phyloP scores from a whole-genome alignment of 1,140 invertebrate species.

The Caenorhabditis inopinata region DNA sequence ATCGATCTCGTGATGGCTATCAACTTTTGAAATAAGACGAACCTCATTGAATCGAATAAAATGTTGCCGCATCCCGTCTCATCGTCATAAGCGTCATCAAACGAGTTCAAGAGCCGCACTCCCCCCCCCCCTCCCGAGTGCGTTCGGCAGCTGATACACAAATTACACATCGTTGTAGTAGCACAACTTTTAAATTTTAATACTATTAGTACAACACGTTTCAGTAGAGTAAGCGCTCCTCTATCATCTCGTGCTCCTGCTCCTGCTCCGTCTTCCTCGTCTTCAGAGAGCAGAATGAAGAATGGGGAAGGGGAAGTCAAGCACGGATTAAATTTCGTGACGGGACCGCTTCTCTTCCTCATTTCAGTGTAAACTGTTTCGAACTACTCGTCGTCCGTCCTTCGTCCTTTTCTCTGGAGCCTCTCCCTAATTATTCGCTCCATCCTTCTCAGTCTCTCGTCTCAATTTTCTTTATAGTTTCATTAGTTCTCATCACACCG shows the following conservation, averaged over 20 bases:
- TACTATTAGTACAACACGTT: background rate
- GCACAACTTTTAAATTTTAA: conserved; percentile 19
- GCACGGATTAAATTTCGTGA: conserved; percentile 30
- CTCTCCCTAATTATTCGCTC: conserved; percentile 15
- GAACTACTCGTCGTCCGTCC: background rate
- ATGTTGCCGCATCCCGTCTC: too few relatives aligned
- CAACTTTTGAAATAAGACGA: background rate
- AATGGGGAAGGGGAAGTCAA: background rate
- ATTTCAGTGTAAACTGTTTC: conserved; percentile 25
- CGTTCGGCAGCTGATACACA: background rate
- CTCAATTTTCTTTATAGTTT: too few relatives aligned
- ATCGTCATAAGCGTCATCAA: too few relatives aligned
- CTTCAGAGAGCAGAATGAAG: too few relatives aligned
- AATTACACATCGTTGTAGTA: too few relatives aligned
- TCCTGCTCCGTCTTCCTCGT: too few relatives aligned
- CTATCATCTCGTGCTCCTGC: too few relatives aligned
- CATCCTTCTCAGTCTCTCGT: background rate
- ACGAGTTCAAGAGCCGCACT: too few relatives aligned
- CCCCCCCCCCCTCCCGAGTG: too few relatives aligned
- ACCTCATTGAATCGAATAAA: too few relatives aligned
- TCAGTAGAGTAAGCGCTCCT: too few relatives aligned
- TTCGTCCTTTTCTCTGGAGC: background rate
- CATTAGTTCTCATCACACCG: too few relatives aligned
- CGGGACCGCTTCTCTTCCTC: background rate
- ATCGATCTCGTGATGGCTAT: conserved; percentile 5